These are phyloP conservation scores for Pristis pectinata DNA, from an alignment of 2,797 vertebrate genomes.

Conservation along the genomic window DNA sequence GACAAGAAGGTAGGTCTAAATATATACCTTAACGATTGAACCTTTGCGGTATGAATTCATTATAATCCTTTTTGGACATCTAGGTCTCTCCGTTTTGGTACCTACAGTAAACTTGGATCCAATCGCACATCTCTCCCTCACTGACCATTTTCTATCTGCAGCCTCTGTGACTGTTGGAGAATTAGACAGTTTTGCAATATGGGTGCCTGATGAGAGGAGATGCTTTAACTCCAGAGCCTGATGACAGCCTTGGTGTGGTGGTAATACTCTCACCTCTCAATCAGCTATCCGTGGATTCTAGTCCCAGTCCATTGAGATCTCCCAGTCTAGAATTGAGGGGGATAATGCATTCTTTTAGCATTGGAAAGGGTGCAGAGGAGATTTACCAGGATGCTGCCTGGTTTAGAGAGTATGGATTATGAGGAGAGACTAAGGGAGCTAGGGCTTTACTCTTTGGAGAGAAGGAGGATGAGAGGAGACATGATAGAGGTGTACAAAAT, in stretches of 20 bases:
- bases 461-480: no score
- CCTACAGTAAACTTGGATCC: neutral
- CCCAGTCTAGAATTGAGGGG: neutral
- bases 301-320: neutral
- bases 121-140: no score
- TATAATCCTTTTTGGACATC: neutral
- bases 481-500: no score
- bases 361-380: no score
- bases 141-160: no score
- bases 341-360: no score
- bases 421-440: no score
- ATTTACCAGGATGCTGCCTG: no score
- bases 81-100: neutral
- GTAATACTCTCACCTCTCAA: neutral
- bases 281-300: neutral
- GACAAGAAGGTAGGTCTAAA: constrained; percentile 77
- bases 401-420: no score
- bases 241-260: neutral
- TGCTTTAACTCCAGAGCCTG: neutral
- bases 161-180: no score
- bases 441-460: no score
- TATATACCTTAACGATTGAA: no score
- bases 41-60: neutral
- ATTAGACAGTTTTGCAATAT: neutral
- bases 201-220: neutral